These are phyloP conservation scores for Uria aalge DNA, from an alignment of 2,113 vertebrate species.

Conservation along the genomic window DNA sequence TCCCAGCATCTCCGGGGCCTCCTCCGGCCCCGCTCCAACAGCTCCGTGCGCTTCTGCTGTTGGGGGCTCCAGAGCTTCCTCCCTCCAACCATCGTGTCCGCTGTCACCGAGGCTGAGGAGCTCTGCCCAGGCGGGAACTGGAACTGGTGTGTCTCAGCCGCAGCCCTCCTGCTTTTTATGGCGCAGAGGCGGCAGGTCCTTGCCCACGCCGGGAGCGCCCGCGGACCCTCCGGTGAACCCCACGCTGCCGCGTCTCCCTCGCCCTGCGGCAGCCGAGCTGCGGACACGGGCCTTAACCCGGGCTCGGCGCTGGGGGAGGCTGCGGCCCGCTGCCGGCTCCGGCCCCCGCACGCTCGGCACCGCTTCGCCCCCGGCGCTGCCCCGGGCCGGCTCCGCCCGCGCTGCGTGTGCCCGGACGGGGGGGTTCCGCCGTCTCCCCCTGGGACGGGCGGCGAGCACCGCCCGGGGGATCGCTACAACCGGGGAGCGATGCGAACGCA, in stretches of 20 bases:
- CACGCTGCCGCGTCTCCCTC: not conserved
- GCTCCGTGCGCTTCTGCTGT: not conserved
- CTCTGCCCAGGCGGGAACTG: not conserved
- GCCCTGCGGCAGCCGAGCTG: not conserved
- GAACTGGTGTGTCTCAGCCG: not conserved
- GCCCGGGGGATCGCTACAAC: no score
- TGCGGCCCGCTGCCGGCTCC: no score
- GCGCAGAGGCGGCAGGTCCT: not conserved
- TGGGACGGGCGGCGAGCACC: no score
- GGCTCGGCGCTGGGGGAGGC: not conserved
- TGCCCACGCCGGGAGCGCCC: not conserved
- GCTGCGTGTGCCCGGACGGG: no score
- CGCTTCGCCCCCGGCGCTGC: not conserved
- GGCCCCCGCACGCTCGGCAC: not conserved
- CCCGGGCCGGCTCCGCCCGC: no score
- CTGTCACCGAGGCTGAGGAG: not conserved
- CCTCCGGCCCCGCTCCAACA: not conserved
- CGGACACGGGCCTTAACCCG: accelerated
- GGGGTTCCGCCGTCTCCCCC: no score
- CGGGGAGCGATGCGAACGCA: no score
- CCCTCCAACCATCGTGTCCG: not conserved
- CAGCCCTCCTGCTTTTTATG: not conserved
- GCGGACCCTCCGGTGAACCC: not conserved
- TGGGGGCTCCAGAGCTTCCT: not conserved
- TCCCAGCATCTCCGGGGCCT: not conserved